Conservation (phyloP, 2,113 vertebrate species). For the Tamias sibiricus region DNA sequence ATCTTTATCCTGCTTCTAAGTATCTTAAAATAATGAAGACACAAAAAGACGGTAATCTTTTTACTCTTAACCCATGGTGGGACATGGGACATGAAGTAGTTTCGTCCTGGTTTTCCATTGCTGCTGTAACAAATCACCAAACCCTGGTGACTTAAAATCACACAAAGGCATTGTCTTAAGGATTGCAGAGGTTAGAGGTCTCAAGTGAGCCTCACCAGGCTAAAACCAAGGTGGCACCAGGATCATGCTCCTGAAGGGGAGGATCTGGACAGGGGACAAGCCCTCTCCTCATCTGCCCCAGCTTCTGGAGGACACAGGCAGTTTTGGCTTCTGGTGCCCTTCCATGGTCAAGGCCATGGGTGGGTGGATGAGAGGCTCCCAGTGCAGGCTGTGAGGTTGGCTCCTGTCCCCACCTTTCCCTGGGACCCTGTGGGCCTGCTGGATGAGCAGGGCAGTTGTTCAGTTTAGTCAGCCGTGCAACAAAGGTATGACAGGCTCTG, state of each 20-base stretch:
- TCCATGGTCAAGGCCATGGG: neutral
- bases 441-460: neutral
- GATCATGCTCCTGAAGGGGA: neutral
- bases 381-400: neutral
- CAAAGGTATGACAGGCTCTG: neutral
- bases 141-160: neutral
- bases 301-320: neutral
- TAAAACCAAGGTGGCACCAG: neutral
- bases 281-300: neutral
- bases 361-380: neutral
- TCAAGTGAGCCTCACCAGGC: neutral
- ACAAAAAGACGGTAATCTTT: neutral
- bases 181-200: neutral
- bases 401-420: neutral
- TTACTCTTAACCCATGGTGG: neutral
- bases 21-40: conserved; percentile 37
- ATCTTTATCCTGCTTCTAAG: neutral
- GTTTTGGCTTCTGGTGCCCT: neutral
- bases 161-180: neutral
- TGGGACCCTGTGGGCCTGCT: neutral
- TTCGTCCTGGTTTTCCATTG: neutral
- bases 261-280: neutral
- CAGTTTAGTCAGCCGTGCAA: neutral
- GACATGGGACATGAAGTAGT: neutral
- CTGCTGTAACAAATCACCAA: neutral